These are phyloP conservation scores for Tichodroma muraria DNA, from an alignment of 2,113 vertebrate genomes.

Conservation along the genomic window DNA sequence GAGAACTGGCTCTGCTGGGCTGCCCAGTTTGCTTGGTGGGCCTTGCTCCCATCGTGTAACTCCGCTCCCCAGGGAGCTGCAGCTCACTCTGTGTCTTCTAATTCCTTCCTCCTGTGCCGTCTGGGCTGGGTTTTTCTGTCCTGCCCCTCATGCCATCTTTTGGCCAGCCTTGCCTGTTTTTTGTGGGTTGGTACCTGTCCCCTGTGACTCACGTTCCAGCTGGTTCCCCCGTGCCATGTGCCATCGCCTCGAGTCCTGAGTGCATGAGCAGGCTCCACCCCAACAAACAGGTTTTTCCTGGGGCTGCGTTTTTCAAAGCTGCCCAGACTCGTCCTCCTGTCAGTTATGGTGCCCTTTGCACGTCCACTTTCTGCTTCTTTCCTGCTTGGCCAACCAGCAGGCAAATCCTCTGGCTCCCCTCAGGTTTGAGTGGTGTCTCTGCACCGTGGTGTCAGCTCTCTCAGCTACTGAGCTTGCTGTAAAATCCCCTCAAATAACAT, in stretches of 20 bases:
- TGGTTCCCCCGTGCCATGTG: background rate
- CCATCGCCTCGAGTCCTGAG: no score
- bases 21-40: background rate
- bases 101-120: background rate
- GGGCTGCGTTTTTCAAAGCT: background rate
- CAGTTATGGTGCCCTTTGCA: background rate
- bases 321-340: background rate
- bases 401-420: background rate
- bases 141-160: background rate
- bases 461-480: background rate
- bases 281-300: background rate
- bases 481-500: background rate
- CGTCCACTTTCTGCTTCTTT: background rate
- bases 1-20: background rate
- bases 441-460: background rate
- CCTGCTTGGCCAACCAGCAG: background rate
- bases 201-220: background rate
- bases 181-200: background rate
- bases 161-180: background rate
- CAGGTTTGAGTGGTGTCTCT: background rate
- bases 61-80: fast-evolving
- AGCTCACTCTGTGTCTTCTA: background rate
- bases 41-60: fast-evolving
- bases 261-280: background rate
- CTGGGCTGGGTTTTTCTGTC: background rate